Conservation (phyloP, 2,888 invertebrate species). For the Mimas tiliae region DNA sequence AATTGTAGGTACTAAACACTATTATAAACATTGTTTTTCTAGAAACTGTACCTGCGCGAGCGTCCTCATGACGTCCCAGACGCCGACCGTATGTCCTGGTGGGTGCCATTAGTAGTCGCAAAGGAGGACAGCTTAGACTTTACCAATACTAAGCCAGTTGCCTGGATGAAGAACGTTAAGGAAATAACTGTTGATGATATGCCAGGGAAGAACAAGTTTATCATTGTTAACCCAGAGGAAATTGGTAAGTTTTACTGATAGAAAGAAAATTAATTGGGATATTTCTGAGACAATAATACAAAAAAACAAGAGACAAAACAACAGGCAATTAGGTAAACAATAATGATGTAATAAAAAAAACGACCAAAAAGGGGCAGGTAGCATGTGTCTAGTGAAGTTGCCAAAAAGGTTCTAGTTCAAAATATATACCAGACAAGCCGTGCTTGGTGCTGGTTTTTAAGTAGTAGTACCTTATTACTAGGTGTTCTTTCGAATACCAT, state of each 20-base stretch:
- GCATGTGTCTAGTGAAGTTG: too few relatives aligned
- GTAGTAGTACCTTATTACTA: too few relatives aligned
- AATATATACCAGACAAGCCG: too few relatives aligned
- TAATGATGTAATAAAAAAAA: too few relatives aligned
- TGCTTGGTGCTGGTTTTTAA: too few relatives aligned
- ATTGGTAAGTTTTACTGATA: slow-evolving; percentile 83
- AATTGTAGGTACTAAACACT: neutral
- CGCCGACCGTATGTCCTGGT: slow-evolving; percentile 89
- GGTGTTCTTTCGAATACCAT: too few relatives aligned
- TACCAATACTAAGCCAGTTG: slow-evolving; percentile 79
- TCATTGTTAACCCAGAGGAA: slow-evolving; percentile 93
- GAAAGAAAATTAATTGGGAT: too few relatives aligned
- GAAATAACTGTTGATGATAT: slow-evolving; percentile 81
- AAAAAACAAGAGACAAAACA: too few relatives aligned
- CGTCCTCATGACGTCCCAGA: slow-evolving; percentile 89
- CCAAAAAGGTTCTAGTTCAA: too few relatives aligned
- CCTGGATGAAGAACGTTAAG: slow-evolving; percentile 87
- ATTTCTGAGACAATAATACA: too few relatives aligned
- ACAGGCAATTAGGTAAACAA: too few relatives aligned
- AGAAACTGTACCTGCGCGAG: slow-evolving; percentile 90
- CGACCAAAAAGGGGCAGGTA: too few relatives aligned
- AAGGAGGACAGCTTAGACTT: slow-evolving; percentile 86
- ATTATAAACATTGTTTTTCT: slow-evolving; percentile 31
- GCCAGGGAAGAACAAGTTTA: slow-evolving; percentile 86
- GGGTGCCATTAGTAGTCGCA: slow-evolving; percentile 88